Evolutionary conservation across 2,888 invertebrate genomes (phyloP), one percentile per base, ranked within the genome.

Genomic region (Hyles lineata): DNA sequence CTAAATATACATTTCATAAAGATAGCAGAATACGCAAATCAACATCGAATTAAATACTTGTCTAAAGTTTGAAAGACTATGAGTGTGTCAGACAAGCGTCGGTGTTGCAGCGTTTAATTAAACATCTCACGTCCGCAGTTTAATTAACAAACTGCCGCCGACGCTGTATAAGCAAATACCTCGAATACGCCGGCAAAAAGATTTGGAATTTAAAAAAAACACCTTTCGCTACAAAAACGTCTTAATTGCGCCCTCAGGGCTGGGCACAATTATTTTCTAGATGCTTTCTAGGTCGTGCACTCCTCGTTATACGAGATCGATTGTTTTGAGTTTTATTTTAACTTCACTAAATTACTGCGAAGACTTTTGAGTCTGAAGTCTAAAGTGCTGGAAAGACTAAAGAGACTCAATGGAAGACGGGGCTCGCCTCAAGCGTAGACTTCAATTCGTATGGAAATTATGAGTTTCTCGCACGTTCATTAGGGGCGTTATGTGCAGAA

Each of bases 181-280:
- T 43, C 17, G 67, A 50, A 67, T 50, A 43, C 63, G 35, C 35
- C 35, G 43, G 67, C 67, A 67, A 67, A 63, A 67, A 67, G 50
- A 67, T 67, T 67, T 43, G 67, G 67, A 21, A 23, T 50, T 62
- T 67, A 17, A 67, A 50, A 67, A n/a, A 67, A 23, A 55, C n/a
- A 55, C 43, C 43, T 67, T 43, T 43, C 67, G 17, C 15, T 50
- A 50, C 17, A 67, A 50, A 43, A 50, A 50, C 67, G 21, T 67
- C 43, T 67, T 67, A 67, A 67, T 67, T 67, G 67, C 43, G 67
- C 67, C 67, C 67, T 67, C 43, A 23, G 63, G 67, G 67, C 43
- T 43, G 67, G 23, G 43, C 17, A 50, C 67, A 67, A 67, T 67
- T 67, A 67, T 67, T 67, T 62, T 67, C 67, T 67, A 67, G 67